Percentiles rank a stretch among this genome's conserved stretches.
phyloP scores from a whole-genome alignment of 2,113 vertebrate genomes.

The Pollachius pollachius region DNA sequence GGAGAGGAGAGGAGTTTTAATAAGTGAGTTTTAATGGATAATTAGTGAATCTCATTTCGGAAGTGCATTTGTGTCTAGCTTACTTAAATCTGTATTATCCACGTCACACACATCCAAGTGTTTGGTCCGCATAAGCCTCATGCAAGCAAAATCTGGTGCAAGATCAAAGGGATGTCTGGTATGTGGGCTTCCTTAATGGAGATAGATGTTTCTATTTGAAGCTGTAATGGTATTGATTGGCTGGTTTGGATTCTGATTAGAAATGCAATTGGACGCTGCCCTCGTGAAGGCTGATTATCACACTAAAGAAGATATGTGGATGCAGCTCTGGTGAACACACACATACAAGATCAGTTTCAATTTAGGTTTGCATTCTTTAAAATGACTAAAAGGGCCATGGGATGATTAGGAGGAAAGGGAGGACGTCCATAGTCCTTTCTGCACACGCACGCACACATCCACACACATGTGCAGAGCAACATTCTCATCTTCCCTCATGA shows the following conservation, averaged over 20 bases:
- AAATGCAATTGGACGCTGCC: constrained; percentile 32
- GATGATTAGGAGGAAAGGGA: neutral
- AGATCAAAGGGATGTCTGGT: no score
- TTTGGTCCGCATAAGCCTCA: no score
- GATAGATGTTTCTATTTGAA: constrained; percentile 42
- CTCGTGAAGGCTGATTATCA: constrained; percentile 26
- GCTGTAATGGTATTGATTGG: constrained; percentile 52
- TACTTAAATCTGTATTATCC: no score
- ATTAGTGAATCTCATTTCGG: no score
- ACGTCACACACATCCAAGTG: no score
- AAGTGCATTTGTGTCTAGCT: no score
- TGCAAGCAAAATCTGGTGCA: no score
- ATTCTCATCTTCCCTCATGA: neutral
- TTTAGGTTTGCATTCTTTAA: constrained; percentile 7
- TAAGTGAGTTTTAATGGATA: no score
- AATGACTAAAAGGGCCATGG: constrained; percentile 16
- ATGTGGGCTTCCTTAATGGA: constrained; percentile 21
- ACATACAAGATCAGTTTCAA: neutral
- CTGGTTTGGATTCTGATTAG: constrained; percentile 41
- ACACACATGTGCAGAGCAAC: neutral
- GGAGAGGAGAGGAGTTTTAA: no score
- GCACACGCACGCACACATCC: neutral
- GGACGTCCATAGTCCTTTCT: constrained; percentile 11
- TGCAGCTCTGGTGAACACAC: neutral
- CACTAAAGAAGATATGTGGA: constrained; percentile 23